A percentile compares a stretch with the other conserved stretches of the same genome.
Evolutionary conservation across 2,888 invertebrate species (phyloP).

Genomic region (Stenichneumon culpator): DNA sequence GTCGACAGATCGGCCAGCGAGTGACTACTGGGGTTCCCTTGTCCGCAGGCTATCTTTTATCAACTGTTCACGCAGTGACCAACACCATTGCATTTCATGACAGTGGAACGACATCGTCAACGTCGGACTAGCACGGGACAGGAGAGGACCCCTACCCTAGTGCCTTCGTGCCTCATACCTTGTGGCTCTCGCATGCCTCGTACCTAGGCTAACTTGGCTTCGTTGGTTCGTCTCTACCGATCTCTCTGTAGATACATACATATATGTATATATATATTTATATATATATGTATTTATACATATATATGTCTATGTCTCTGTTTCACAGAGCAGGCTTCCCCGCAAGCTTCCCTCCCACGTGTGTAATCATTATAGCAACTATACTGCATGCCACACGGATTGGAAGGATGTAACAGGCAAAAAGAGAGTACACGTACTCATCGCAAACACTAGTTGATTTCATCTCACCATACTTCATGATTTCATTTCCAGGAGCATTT

Average conservation of each 20-base stretch:
- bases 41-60: slow-evolving; percentile 84
- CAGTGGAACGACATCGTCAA: slow-evolving; percentile 76
- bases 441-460: not conserved
- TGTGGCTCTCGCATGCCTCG: slow-evolving; percentile 26
- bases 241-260: not conserved
- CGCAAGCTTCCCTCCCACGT: slow-evolving; percentile 68
- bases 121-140: slow-evolving; percentile 35
- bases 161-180: slow-evolving; percentile 19
- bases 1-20: slow-evolving; percentile 78
- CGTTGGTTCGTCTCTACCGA: not conserved
- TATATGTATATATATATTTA: not conserved
- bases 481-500: not conserved
- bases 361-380: slow-evolving; percentile 76
- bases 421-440: slow-evolving; percentile 1
- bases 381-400: slow-evolving; percentile 72
- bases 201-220: slow-evolving; percentile 4
- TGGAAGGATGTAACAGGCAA: slow-evolving; percentile 68
- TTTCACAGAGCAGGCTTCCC: slow-evolving; percentile 10
- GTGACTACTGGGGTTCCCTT: slow-evolving; percentile 80
- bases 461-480: not conserved
- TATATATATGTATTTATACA: too few relatives aligned
- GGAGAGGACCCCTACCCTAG: slow-evolving; percentile 35
- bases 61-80: slow-evolving; percentile 82
- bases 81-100: slow-evolving; percentile 81
- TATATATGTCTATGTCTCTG: not conserved